Evolutionary conservation across 2,113 vertebrate species (phyloP).

Genomic region (Ovis canadensis): DNA sequence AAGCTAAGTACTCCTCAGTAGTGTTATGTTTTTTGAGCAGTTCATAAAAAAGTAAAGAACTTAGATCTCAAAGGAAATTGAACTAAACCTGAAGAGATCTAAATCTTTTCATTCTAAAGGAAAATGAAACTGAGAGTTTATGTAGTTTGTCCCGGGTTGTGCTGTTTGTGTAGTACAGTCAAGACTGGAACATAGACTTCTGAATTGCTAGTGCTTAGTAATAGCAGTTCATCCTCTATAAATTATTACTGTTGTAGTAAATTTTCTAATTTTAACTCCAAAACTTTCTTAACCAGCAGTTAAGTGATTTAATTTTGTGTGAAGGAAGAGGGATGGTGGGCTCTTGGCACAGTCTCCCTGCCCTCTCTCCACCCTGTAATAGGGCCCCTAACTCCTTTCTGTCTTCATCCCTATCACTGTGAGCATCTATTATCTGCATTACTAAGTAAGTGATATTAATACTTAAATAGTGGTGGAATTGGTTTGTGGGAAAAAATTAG

Average conservation of each 20-base stretch:
- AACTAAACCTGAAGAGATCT: conserved; percentile 32
- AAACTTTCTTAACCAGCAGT: not conserved
- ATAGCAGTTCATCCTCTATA: not conserved
- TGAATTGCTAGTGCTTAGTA: not conserved
- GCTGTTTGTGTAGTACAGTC: not conserved
- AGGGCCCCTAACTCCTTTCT: not conserved
- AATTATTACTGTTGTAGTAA: not conserved
- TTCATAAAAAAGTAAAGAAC: conserved; percentile 29
- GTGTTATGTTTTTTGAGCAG: not conserved
- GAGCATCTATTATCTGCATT: not conserved
- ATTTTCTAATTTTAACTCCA: not conserved
- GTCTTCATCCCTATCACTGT: not conserved
- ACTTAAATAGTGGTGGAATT: not conserved
- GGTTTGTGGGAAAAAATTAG: not conserved
- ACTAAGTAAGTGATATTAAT: not conserved
- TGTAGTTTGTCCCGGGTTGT: not conserved
- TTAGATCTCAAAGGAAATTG: conserved; percentile 22
- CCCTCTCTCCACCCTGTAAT: not conserved
- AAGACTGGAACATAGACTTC: not conserved
- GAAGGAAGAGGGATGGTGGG: not conserved
- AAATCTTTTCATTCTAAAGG: conserved; percentile 12
- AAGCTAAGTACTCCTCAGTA: not conserved
- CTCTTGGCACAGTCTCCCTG: not conserved
- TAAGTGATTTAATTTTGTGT: not conserved
- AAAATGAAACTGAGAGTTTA: conserved; percentile 51